phyloP scores from a whole-genome alignment of 2,113 vertebrate genomes.

The Forbesichthys agassizii region DNA sequence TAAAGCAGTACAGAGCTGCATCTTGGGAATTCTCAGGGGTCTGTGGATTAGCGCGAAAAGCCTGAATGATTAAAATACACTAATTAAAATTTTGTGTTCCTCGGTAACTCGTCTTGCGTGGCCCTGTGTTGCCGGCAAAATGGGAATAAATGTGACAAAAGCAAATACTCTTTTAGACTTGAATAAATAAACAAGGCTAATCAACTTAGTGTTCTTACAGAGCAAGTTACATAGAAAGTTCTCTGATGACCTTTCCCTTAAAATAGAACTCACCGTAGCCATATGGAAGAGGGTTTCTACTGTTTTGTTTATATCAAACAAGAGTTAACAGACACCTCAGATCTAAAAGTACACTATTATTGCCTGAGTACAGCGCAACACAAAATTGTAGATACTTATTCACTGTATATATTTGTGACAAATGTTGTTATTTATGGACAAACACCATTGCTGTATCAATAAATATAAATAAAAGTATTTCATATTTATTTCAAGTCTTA shows the following conservation, averaged over 20 bases:
- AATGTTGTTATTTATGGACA: not conserved
- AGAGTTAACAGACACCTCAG: slow-evolving; percentile 45
- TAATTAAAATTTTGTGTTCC: slow-evolving; percentile 99
- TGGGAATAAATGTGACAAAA: slow-evolving; percentile 99
- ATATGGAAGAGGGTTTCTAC: slow-evolving; percentile 31
- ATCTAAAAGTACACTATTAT: slow-evolving; percentile 38
- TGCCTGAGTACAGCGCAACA: slow-evolving; percentile 28
- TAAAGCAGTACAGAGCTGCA: slow-evolving; percentile 99
- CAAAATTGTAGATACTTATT: slow-evolving; percentile 6
- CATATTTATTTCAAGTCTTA: no score
- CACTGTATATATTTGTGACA: slow-evolving; percentile 24
- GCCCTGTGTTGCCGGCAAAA: slow-evolving; percentile 98
- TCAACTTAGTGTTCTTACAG: slow-evolving; percentile 78
- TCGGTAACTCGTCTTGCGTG: slow-evolving; percentile 99
- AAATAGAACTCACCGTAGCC: slow-evolving; percentile 46
- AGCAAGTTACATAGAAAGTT: slow-evolving; percentile 66
- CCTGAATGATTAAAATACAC: slow-evolving; percentile 99
- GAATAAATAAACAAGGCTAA: slow-evolving; percentile 95
- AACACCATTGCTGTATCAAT: no score
- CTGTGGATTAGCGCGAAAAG: slow-evolving; percentile 99
- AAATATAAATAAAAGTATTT: no score
- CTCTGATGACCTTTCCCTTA: slow-evolving; percentile 61
- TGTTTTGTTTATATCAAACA: slow-evolving; percentile 44
- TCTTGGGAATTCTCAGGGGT: slow-evolving; percentile 99
- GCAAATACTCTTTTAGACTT: slow-evolving; percentile 95